A percentile compares a stretch with the other conserved stretches of the same genome.
Evolutionary conservation across 2,888 invertebrate species (phyloP).

Genomic region (Phasia obesa): DNA sequence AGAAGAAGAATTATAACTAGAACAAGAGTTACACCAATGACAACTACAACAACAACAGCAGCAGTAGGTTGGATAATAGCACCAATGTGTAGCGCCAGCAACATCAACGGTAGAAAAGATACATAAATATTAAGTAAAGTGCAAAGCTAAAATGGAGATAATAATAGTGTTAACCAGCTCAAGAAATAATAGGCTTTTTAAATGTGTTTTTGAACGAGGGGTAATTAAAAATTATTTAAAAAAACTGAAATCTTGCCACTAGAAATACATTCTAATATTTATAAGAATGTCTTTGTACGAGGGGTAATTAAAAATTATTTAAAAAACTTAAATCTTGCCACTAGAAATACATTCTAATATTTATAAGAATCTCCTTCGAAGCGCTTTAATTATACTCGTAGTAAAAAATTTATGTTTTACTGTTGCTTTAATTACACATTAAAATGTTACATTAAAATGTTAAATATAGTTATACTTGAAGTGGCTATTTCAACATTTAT

Average conservation of each 20-base stretch:
- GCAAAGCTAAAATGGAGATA: constrained; percentile 61
- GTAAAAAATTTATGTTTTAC: too few species aligned
- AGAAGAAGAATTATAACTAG: constrained; percentile 33
- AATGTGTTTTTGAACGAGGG: constrained; percentile 29
- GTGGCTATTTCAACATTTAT: too few species aligned
- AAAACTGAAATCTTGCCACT: background rate
- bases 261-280: too few species aligned
- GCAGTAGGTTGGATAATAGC: constrained; percentile 19
- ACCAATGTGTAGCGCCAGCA: constrained; percentile 24
- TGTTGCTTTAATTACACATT: too few species aligned
- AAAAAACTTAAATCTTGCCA: too few species aligned
- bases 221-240: background rate
- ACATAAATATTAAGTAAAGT: constrained; percentile 65
- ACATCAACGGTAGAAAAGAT: constrained; percentile 37
- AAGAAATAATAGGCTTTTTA: constrained; percentile 50
- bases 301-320: background rate
- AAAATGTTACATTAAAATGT: too few species aligned
- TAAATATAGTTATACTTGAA: too few species aligned
- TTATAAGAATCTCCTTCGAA: too few species aligned
- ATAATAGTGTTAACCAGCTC: constrained; percentile 61
- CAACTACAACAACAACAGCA: background rate
- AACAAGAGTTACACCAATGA: background rate
- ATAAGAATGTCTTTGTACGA: constrained; percentile 14
- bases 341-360: too few species aligned
- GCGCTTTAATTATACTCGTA: too few species aligned